Percentiles rank a stretch among this genome's conserved stretches.
These are phyloP conservation scores for Threskiornis aethiopicus DNA, from an alignment of 2,797 vertebrate genomes.

Conservation along the genomic window DNA sequence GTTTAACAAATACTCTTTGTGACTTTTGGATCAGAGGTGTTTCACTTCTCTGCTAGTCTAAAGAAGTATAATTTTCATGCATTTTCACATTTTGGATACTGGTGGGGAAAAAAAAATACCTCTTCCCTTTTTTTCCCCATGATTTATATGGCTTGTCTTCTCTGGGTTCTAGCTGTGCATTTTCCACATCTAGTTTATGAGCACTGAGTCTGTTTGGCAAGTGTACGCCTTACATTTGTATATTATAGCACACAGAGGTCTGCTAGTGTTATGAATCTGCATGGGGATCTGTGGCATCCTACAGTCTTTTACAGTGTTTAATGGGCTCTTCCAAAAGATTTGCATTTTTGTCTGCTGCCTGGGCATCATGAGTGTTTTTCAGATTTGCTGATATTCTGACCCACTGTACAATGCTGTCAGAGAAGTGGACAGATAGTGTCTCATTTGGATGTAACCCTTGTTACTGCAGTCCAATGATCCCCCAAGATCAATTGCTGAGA, in stretches of 20 bases:
- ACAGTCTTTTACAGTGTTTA: neutral
- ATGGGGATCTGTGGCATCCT: neutral
- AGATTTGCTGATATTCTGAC: neutral
- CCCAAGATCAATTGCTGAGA: neutral
- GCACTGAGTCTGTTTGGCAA: neutral
- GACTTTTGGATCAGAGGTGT: neutral
- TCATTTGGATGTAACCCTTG: neutral
- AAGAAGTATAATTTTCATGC: neutral
- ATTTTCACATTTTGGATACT: neutral
- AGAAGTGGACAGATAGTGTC: neutral
- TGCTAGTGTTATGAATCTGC: constrained; percentile 11
- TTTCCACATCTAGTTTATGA: constrained; percentile 27
- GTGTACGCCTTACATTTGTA: neutral
- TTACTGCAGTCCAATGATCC: neutral
- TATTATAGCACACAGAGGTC: neutral
- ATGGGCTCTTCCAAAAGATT: neutral
- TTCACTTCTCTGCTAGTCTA: neutral
- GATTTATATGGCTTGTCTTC: neutral
- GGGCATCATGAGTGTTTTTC: neutral
- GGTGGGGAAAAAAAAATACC: neutral
- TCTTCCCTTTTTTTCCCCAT: neutral
- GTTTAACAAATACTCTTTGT: neutral
- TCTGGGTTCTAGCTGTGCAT: neutral
- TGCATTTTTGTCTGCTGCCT: neutral
- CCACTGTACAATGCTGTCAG: neutral